phyloP scores from a whole-genome alignment of 2,113 vertebrate species.

The Sigmodon hispidus region DNA sequence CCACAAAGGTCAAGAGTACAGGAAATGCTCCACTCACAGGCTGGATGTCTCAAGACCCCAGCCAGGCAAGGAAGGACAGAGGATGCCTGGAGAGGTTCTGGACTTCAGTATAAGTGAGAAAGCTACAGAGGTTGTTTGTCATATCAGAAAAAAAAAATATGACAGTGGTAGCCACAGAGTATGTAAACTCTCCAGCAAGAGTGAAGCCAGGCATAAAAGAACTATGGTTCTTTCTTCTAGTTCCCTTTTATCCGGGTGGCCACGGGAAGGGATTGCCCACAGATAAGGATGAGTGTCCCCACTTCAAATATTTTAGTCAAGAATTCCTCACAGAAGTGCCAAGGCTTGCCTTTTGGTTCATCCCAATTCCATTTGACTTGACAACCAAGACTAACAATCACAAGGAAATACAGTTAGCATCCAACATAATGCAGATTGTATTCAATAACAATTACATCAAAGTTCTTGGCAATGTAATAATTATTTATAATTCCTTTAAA shows the following conservation, averaged over 20 bases:
- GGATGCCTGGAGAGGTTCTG: not conserved
- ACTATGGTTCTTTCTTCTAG: not conserved
- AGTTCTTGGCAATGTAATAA: slow-evolving; percentile 17
- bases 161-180: not conserved
- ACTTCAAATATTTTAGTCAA: not conserved
- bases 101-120: not conserved
- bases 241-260: not conserved
- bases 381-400: not conserved
- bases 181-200: not conserved
- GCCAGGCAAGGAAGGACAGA: not conserved
- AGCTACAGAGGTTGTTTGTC: not conserved
- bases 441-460: not conserved
- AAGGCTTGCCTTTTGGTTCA: not conserved
- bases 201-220: not conserved
- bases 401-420: not conserved
- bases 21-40: not conserved
- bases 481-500: not conserved
- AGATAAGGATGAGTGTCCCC: not conserved
- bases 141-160: no score
- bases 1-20: not conserved
- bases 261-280: not conserved
- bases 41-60: not conserved
- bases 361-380: no score
- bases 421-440: not conserved
- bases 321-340: not conserved